Evolutionary conservation across 1,140 invertebrate species (phyloP), one percentile per base, ranked within the genome.

Genomic region (Colletes gigas): DNA sequence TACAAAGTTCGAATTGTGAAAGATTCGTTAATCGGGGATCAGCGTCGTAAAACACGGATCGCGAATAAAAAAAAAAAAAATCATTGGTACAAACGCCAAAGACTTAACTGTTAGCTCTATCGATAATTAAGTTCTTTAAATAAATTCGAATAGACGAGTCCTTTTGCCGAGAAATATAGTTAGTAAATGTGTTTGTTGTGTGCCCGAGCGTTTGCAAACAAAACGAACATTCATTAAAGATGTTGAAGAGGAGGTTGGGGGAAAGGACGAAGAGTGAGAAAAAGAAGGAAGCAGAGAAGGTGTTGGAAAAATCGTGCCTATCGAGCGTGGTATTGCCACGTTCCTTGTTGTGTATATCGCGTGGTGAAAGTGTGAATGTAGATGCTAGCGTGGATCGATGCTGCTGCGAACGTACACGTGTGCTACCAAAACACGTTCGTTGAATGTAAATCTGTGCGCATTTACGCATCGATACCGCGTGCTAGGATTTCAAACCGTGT

Each of bases 61-160:
- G 77, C 72, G 84, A 54, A 79, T 86, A 82, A 68, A 83, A 72
- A 88, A 54, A 79, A 84, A 82, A 68, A 83, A 72, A 88, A 89
- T 84, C 68, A 90, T 90, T 87, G 89, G 89, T 90, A 90, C 89
- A 90, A 90, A 90, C 84, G 76, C 89, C 89, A 90, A 90, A 90
- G 89, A 90, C 89, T 90, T 90, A 87, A 78, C 76, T 70, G 78
- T 87, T 89, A 89, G 87, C 71, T 86, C 81, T 80, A 80, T 74
- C 12, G 41, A 74, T 80, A 66, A 80, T 74, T 74, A 80, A 80
- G 63, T 59, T 67, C n/a, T 80, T 66, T 50, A 80, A 59, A 60
- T 74, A 50, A 84, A 67, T 74, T 60, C 41, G 54, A 52, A 68
- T 62, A 47, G 41, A 62, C 21, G 8, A 74, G 12, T 50, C 54